Conservation (phyloP, 2,113 vertebrate species). For the Leucosticte australis region DNA sequence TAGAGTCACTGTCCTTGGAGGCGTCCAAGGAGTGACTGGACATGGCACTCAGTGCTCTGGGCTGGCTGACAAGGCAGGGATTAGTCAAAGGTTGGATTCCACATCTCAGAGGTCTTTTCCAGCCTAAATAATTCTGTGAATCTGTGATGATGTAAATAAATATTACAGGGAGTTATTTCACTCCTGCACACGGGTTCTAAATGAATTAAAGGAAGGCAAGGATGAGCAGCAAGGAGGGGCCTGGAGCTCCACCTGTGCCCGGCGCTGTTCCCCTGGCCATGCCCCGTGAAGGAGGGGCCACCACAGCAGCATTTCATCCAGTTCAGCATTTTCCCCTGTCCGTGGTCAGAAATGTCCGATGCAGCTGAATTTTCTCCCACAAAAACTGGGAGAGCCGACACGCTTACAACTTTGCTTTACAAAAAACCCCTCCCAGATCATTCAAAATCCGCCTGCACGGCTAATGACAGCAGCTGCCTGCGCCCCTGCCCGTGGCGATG, state of each 20-base stretch:
- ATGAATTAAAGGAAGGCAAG: neutral
- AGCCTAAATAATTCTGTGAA: neutral
- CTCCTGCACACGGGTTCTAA: no score
- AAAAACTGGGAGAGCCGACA: fast-evolving
- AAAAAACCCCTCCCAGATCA: neutral
- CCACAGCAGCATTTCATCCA: fast-evolving
- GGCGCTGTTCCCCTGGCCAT: fast-evolving
- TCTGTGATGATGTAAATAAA: neutral
- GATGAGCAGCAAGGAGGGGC: fast-evolving
- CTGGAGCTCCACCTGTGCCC: neutral
- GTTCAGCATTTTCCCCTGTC: neutral
- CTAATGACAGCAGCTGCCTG: neutral
- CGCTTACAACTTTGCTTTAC: neutral
- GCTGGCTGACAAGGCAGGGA: neutral
- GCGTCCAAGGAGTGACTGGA: neutral
- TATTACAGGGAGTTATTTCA: neutral
- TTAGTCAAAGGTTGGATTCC: neutral
- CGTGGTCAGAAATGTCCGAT: fast-evolving
- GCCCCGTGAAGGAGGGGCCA: neutral
- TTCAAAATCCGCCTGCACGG: fast-evolving
- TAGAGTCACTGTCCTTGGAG: neutral
- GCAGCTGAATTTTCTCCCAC: fast-evolving
- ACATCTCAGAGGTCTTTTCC: neutral
- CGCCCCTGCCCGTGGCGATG: neutral
- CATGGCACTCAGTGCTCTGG: neutral